phyloP scores from a whole-genome alignment of 2,113 vertebrate species.

The Scophthalmus maximus region DNA sequence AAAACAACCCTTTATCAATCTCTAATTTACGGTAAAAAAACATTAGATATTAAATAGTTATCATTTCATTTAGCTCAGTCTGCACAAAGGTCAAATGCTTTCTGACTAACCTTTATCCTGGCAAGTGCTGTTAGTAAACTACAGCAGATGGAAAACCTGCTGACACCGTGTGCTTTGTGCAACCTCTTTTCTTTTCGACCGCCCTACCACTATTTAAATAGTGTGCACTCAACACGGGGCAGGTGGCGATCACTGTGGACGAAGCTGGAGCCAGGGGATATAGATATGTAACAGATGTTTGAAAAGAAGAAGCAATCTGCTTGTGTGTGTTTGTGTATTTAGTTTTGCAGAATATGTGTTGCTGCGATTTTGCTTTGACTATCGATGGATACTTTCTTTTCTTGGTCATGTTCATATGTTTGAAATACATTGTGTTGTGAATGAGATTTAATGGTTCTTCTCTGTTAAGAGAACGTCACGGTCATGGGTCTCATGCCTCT shows the following conservation, averaged over 20 bases:
- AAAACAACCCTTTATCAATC: too few species aligned
- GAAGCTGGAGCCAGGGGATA: slow-evolving; percentile 9
- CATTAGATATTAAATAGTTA: too few species aligned
- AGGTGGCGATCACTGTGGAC: slow-evolving; percentile 43
- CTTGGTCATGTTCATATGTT: too few species aligned
- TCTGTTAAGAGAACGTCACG: too few species aligned
- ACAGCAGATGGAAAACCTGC: slow-evolving; percentile 52
- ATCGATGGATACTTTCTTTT: too few species aligned
- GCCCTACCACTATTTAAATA: slow-evolving; percentile 57
- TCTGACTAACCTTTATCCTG: neutral
- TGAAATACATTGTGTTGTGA: too few species aligned
- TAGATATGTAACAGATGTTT: slow-evolving; percentile 22
- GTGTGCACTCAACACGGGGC: neutral
- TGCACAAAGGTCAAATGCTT: neutral
- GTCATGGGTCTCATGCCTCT: too few species aligned
- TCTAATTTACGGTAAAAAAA: too few species aligned
- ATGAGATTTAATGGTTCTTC: too few species aligned
- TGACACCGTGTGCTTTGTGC: slow-evolving; percentile 30
- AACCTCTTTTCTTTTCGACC: slow-evolving; percentile 38
- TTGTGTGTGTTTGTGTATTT: neutral
- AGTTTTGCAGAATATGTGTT: neutral
- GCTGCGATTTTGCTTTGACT: too few species aligned
- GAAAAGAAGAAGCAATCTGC: slow-evolving; percentile 4
- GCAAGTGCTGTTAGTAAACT: neutral
- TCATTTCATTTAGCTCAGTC: neutral